phyloP scores from a whole-genome alignment of 1,140 invertebrate species.

The Drosophila athabasca region DNA sequence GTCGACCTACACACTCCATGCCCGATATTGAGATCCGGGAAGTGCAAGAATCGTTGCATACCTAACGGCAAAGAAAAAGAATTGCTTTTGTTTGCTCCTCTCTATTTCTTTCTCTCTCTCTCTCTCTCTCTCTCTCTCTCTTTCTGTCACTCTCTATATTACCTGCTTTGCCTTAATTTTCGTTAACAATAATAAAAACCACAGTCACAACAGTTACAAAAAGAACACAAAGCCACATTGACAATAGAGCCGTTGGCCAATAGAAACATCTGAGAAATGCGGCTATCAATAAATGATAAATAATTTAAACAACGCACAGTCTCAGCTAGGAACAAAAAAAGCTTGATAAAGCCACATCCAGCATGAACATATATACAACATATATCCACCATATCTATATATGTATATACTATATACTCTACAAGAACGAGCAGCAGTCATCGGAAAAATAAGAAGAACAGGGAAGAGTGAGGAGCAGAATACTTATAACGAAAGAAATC shows the following conservation, averaged over 20 bases:
- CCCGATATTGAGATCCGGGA: slow-evolving; percentile 1
- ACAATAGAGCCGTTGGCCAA: slow-evolving; percentile 31
- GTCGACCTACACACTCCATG: background rate
- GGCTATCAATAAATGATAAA: slow-evolving; percentile 44
- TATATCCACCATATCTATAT: slow-evolving; percentile 21
- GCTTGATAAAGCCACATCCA: slow-evolving; percentile 17
- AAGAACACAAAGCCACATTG: slow-evolving; percentile 43
- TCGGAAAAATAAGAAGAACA: slow-evolving; percentile 7
- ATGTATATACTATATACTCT: slow-evolving; percentile 5
- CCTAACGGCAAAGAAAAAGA: slow-evolving; percentile 9
- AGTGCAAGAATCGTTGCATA: slow-evolving; percentile 28
- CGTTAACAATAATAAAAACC: slow-evolving; percentile 42
- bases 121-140: slow-evolving; percentile 18
- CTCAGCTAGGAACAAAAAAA: slow-evolving; percentile 30
- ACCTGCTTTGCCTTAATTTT: slow-evolving; percentile 45
- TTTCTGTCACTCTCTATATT: slow-evolving; percentile 22
- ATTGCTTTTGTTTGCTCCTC: slow-evolving; percentile 28
- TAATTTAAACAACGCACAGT: slow-evolving; percentile 49
- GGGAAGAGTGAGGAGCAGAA: slow-evolving; percentile 13
- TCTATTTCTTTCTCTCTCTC: slow-evolving; percentile 6
- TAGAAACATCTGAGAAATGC: slow-evolving; percentile 31
- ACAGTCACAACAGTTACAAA: slow-evolving; percentile 20
- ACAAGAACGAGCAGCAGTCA: slow-evolving; percentile 17
- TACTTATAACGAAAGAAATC: slow-evolving; percentile 22
- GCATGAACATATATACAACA: slow-evolving; percentile 44